Evolutionary conservation across 2,888 invertebrate genomes (phyloP).

Genomic region (Carpatolechia fugitivella): DNA sequence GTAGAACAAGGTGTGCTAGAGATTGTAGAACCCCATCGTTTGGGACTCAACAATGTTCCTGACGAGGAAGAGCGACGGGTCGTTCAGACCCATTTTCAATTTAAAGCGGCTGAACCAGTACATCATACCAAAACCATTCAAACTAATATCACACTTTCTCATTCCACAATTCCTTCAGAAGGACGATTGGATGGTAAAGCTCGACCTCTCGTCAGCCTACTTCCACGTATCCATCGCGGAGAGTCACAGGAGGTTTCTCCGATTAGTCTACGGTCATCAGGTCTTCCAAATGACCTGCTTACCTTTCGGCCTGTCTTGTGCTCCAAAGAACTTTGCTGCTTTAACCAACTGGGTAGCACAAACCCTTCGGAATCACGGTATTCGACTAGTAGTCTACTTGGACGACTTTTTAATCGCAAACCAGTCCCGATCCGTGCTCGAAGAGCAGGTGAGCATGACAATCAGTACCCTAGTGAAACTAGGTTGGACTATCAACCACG

Average conservation of each 20-base stretch:
- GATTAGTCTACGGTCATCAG: slow-evolving; percentile 24
- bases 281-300: slow-evolving; percentile 31
- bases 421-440: slow-evolving; percentile 9
- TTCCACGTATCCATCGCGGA: slow-evolving; percentile 21
- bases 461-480: background rate
- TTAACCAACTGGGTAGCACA: slow-evolving; percentile 31
- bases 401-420: slow-evolving; percentile 21
- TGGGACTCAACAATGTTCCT: slow-evolving; percentile 19
- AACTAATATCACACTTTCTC: slow-evolving; percentile 12
- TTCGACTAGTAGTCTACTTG: slow-evolving; percentile 17
- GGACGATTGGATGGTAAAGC: slow-evolving; percentile 25
- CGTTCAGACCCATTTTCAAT: slow-evolving; percentile 26
- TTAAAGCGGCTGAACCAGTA: slow-evolving; percentile 23
- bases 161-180: slow-evolving; percentile 23
- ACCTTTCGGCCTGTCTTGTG: no score
- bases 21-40: background rate
- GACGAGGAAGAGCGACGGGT: slow-evolving; percentile 16
- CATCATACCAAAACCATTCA: slow-evolving; percentile 11
- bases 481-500: slow-evolving; percentile 1
- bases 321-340: slow-evolving; percentile 27
- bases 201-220: slow-evolving; percentile 23
- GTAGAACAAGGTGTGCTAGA: background rate
- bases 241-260: slow-evolving; percentile 25
- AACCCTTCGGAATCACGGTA: slow-evolving; percentile 17
- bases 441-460: background rate